Percentiles rank a stretch among this genome's conserved stretches.
These are phyloP conservation scores for Drosophila anomelani DNA, from an alignment of 2,888 invertebrate genomes.

Conservation along the genomic window DNA sequence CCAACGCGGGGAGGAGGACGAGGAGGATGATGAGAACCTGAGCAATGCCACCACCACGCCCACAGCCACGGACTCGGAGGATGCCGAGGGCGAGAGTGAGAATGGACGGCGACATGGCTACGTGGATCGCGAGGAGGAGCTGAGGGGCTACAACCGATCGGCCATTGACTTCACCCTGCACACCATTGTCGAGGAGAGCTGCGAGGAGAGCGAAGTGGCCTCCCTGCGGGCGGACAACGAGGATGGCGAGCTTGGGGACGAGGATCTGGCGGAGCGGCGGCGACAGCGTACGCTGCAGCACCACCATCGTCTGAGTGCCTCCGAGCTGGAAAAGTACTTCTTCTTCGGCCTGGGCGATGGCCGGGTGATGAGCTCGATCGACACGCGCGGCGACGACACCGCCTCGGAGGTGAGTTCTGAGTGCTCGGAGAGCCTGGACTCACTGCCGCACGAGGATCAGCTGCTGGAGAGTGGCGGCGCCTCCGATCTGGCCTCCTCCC, in stretches of 20 bases:
- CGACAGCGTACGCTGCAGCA: constrained; percentile 80
- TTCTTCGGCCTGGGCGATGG: constrained; percentile 94
- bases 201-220: constrained; percentile 96
- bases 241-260: constrained; percentile 57
- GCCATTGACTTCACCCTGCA: constrained; percentile 95
- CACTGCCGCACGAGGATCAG: constrained; percentile 86
- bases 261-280: constrained; percentile 83
- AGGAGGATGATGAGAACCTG: constrained; percentile 79
- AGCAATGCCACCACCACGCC: constrained; percentile 84
- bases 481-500: constrained; percentile 92
- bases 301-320: constrained; percentile 89
- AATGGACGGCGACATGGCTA: constrained; percentile 85
- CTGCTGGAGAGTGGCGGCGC: constrained; percentile 86
- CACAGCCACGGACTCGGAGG: constrained; percentile 82
- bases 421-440: constrained; percentile 93
- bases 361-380: constrained; percentile 84
- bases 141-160: constrained; percentile 92
- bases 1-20: constrained; percentile 90
- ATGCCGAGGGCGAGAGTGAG: constrained; percentile 83
- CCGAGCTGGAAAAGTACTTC: constrained; percentile 95
- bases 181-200: constrained; percentile 97
- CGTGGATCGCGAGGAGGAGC: constrained; percentile 91
- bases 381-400: constrained; percentile 86
- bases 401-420: constrained; percentile 94
- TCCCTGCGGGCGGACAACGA: constrained; percentile 83